Base-by-base conservation (phyloP, 2,888 invertebrate genomes). In the Hedya salicella region DNA sequence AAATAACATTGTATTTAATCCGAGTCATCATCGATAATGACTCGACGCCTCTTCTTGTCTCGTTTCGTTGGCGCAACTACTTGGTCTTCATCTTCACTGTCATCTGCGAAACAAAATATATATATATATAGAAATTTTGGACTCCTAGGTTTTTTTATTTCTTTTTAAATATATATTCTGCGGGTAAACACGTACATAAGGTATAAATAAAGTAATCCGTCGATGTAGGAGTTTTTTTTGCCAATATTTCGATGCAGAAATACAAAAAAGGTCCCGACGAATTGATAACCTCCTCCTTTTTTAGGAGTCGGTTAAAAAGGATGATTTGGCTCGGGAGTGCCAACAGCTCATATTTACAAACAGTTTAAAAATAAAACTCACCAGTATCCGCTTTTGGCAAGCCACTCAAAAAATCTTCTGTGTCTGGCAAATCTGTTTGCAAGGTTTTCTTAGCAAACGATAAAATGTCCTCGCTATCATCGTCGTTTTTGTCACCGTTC, bases 401-500 rank as follows among this genome's bases (percentile, higher is more conserved):
- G 59, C 76, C 78, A 48, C 71, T 79, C 39, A 88, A 72, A 64
- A 90, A 83, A 50, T 91, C 89, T 67, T 91, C 91, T 42, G 87
- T 88, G 44, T 91, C 88, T 0, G 91, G 89, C 42, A 88, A 67
- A 48, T 89, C 85, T 1, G 81, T 82, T 66, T 89, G 83, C 2
- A 91, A 73, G 0, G 91, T 91, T 72, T 86, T 88, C 77, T 87
- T 92, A 9, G 90, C 91, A 68, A 91, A 92, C n/a, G 86, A 85
- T 46, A 91, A 68, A 36, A 92, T 87, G 69, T 91, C 89, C 40
- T 89, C 86, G 54, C 83, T 83, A 46, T 85, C 84, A 30, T 74
- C 73, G 5, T 73, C 67, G 21, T 69, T 63, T 62, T 71, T 70
- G 3, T 83, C 85, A 25, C 85, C 79, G 8, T 67, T 70, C 6